These are phyloP conservation scores for Ochotona curzoniae DNA, from an alignment of 2,113 vertebrate genomes.

Conservation along the genomic window DNA sequence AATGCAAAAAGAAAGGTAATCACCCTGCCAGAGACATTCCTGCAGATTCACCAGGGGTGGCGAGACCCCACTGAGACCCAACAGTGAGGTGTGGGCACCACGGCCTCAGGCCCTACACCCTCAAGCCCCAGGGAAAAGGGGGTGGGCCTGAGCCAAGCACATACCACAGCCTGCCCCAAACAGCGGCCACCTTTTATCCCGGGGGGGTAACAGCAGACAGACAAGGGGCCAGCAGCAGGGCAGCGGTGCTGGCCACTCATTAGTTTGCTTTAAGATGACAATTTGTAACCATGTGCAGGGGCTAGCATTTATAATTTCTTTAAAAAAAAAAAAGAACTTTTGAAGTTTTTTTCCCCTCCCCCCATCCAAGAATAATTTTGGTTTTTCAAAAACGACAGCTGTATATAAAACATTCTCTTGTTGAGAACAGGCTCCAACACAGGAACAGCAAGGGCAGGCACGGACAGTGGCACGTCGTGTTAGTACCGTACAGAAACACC, in stretches of 20 bases:
- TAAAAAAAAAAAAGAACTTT: neutral
- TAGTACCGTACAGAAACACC: conserved; percentile 60
- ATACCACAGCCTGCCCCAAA: too few relatives aligned
- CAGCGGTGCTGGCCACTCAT: neutral
- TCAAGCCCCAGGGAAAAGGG: neutral
- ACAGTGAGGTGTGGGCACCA: too few relatives aligned
- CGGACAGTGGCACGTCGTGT: neutral
- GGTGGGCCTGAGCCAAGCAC: too few relatives aligned
- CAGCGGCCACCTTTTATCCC: too few relatives aligned
- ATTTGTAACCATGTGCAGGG: neutral
- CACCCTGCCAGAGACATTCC: neutral
- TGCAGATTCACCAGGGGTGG: neutral
- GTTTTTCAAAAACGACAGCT: conserved; percentile 43
- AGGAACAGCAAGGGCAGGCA: neutral
- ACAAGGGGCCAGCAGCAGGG: too few relatives aligned
- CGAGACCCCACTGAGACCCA: too few relatives aligned
- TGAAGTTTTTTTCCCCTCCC: neutral
- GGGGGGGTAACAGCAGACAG: neutral
- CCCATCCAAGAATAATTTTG: neutral
- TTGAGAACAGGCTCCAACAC: conserved; percentile 44
- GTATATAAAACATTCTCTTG: conserved; percentile 51
- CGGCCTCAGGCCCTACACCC: neutral
- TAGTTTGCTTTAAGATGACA: neutral
- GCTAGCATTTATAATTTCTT: neutral
- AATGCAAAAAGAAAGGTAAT: neutral